phyloP scores from a whole-genome alignment of 2,888 invertebrate species.

The Leistus spinibarbis region DNA sequence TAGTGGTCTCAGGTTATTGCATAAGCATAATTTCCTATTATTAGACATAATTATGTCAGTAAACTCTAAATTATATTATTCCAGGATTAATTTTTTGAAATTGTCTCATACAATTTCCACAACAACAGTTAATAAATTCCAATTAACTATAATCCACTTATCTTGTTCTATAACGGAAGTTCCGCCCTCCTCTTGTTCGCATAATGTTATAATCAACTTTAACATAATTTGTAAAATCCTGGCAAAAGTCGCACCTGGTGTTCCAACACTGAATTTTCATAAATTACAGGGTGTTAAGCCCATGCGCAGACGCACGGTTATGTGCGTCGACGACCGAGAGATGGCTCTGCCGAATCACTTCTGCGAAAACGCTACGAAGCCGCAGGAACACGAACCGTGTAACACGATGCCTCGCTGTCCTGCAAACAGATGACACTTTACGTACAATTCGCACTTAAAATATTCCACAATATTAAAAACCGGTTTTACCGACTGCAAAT shows the following conservation, averaged over 20 bases:
- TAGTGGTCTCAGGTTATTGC: too few species aligned
- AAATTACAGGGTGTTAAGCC: conserved; percentile 60
- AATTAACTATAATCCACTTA: conserved; percentile 18
- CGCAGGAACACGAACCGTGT: conserved; percentile 72
- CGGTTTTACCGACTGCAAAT: background rate
- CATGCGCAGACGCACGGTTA: conserved; percentile 69
- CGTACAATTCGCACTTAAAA: background rate
- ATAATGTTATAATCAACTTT: conserved; percentile 16
- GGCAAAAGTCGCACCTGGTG: background rate
- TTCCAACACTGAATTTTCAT: background rate
- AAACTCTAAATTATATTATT: too few species aligned
- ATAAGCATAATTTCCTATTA: too few species aligned
- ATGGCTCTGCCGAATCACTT: conserved; percentile 77
- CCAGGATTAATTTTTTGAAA: background rate
- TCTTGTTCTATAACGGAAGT: conserved; percentile 22
- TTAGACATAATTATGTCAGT: too few species aligned
- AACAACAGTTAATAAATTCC: conserved; percentile 29
- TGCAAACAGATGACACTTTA: conserved; percentile 43
- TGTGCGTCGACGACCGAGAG: conserved; percentile 78
- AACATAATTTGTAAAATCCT: conserved; percentile 19
- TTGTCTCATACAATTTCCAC: conserved; percentile 9
- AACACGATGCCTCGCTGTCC: conserved; percentile 59
- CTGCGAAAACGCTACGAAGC: conserved; percentile 70
- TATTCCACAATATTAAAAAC: background rate
- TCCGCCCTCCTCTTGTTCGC: background rate